phyloP scores from a whole-genome alignment of 1,140 invertebrate species.

The Drusus annulatus region DNA sequence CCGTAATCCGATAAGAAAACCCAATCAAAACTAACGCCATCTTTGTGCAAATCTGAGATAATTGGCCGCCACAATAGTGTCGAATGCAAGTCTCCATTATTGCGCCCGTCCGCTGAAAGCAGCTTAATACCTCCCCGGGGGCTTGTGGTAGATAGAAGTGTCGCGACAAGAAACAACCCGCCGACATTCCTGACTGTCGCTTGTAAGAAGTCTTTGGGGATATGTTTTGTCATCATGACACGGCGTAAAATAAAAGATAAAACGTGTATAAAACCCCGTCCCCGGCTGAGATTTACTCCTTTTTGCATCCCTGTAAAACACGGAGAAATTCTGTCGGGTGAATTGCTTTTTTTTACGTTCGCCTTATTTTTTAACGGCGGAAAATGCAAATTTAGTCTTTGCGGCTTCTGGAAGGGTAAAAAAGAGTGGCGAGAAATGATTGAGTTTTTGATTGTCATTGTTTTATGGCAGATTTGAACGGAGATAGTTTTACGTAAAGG shows the following conservation, averaged over 20 bases:
- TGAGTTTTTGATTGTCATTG: too few relatives aligned
- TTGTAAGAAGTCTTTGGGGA: background rate
- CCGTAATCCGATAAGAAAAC: too few relatives aligned
- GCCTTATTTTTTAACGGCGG: too few relatives aligned
- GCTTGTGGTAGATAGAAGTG: constrained; percentile 1
- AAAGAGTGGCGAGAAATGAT: too few relatives aligned
- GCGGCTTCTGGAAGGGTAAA: too few relatives aligned
- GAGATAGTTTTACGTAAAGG: too few relatives aligned
- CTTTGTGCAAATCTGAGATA: background rate
- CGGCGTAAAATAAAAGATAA: constrained; percentile 20
- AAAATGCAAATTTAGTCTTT: too few relatives aligned
- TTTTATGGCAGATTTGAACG: too few relatives aligned
- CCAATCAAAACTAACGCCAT: too few relatives aligned
- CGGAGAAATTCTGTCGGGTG: too few relatives aligned
- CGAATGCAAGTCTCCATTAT: constrained; percentile 11
- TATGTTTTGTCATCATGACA: constrained; percentile 10
- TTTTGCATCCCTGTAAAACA: constrained; percentile 4
- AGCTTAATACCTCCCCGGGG: background rate
- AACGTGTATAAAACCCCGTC: background rate
- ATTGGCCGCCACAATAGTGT: background rate
- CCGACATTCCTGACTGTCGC: background rate
- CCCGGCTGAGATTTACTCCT: background rate
- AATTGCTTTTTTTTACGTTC: too few relatives aligned
- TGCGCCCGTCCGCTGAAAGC: background rate
- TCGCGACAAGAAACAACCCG: background rate